These are phyloP conservation scores for Thelaira solivaga DNA, from an alignment of 2,888 invertebrate species.

Conservation along the genomic window DNA sequence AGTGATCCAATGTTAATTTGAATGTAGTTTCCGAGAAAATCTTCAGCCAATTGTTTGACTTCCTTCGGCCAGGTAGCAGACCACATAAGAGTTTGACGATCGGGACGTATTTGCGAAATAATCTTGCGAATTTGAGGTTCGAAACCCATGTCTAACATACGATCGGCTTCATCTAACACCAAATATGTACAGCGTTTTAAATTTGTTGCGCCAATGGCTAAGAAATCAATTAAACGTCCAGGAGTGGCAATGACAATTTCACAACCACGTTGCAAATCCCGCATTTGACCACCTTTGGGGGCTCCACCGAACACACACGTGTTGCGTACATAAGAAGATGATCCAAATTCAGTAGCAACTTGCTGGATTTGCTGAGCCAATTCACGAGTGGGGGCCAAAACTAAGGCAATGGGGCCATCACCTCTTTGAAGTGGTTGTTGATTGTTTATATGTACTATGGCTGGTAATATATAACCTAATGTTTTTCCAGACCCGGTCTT, in stretches of 20 bases:
- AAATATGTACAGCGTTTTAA: slow-evolving; percentile 90
- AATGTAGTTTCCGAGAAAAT: slow-evolving; percentile 92
- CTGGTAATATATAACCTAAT: slow-evolving; percentile 88
- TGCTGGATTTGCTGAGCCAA: slow-evolving; percentile 90
- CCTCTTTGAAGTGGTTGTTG: slow-evolving; percentile 86
- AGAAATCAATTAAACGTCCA: slow-evolving; percentile 92
- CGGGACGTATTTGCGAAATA: slow-evolving; percentile 94
- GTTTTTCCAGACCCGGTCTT: slow-evolving; percentile 91
- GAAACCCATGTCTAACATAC: slow-evolving; percentile 99
- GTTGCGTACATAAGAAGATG: slow-evolving; percentile 86
- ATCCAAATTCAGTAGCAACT: slow-evolving; percentile 90
- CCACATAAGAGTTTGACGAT: slow-evolving; percentile 98
- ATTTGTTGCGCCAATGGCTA: slow-evolving; percentile 87
- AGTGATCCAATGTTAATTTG: slow-evolving; percentile 94
- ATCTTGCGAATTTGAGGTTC: slow-evolving; percentile 97
- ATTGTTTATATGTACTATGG: slow-evolving; percentile 91
- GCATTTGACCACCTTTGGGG: slow-evolving; percentile 87
- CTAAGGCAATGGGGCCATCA: slow-evolving; percentile 90
- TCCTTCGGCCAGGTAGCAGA: slow-evolving; percentile 99
- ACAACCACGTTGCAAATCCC: slow-evolving; percentile 87
- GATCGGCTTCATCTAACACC: slow-evolving; percentile 93
- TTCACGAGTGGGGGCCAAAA: slow-evolving; percentile 88
- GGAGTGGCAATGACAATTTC: slow-evolving; percentile 95
- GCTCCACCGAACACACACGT: slow-evolving; percentile 95
- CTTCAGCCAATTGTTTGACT: slow-evolving; percentile 93